Conservation (phyloP, 2,888 invertebrate genomes). For the Tridacna crocea region DNA sequence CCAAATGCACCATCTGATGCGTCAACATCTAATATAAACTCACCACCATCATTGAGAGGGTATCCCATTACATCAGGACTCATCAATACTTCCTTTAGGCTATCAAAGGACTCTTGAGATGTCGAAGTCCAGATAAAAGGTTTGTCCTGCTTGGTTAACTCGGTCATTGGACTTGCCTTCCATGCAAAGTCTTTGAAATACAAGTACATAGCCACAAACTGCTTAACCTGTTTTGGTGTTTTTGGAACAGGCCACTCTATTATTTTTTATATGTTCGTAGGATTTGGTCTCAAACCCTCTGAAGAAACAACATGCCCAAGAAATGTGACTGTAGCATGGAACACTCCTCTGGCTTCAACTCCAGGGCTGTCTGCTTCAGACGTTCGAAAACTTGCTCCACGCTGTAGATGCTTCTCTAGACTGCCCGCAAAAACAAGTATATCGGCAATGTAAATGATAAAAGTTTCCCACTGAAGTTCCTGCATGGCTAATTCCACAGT, state of each 20-base stretch:
- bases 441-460: conserved; percentile 45
- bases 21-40: conserved; percentile 54
- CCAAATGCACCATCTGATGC: conserved; percentile 47
- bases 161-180: conserved; percentile 24
- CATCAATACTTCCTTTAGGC: conserved; percentile 28
- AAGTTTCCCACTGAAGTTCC: conserved; percentile 46
- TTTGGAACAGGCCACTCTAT: conserved; percentile 16
- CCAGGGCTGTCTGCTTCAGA: conserved; percentile 39
- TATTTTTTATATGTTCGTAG: background rate
- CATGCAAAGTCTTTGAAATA: conserved; percentile 31
- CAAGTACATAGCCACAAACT: conserved; percentile 15
- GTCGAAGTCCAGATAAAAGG: conserved; percentile 18
- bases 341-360: conserved; percentile 46
- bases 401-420: conserved; percentile 44
- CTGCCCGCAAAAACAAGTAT: conserved; percentile 30
- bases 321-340: conserved; percentile 26
- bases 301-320: conserved; percentile 20
- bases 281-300: conserved; percentile 9
- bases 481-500: conserved; percentile 39
- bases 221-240: conserved; percentile 15
- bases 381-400: conserved; percentile 50
- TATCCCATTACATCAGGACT: conserved; percentile 48
- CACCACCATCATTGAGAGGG: too few relatives aligned
- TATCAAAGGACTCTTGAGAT: conserved; percentile 42
- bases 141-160: conserved; percentile 24